Conservation (phyloP, 2,888 invertebrate species). For the Chaetoderma sp. region DNA sequence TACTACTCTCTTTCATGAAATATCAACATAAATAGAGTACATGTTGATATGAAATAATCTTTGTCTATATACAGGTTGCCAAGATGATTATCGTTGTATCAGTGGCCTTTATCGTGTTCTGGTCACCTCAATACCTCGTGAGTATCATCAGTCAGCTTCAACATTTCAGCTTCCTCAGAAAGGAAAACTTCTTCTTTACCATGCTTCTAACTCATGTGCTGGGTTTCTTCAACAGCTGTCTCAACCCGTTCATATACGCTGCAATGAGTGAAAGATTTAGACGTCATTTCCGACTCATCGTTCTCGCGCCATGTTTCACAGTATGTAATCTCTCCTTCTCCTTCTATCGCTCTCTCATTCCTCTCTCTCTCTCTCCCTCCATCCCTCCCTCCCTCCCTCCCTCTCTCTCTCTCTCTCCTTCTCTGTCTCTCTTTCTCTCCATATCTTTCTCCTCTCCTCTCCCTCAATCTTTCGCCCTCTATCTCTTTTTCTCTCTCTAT, state of each 20-base stretch:
- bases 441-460: too few relatives aligned
- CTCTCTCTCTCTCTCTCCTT: too few relatives aligned
- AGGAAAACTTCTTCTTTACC: constrained; percentile 70
- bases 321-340: too few relatives aligned
- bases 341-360: too few relatives aligned
- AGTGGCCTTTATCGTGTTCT: constrained; percentile 68
- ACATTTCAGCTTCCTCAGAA: constrained; percentile 62
- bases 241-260: constrained; percentile 71
- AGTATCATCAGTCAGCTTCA: constrained; percentile 69
- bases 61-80: constrained; percentile 65
- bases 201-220: constrained; percentile 70
- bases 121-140: constrained; percentile 71
- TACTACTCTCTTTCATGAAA: neutral
- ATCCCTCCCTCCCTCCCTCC: too few relatives aligned
- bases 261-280: constrained; percentile 71
- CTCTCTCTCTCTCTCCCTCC: too few relatives aligned
- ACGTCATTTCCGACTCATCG: constrained; percentile 58
- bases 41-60: constrained; percentile 4
- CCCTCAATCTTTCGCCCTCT: too few relatives aligned
- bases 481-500: too few relatives aligned
- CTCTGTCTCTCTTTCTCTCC: too few relatives aligned
- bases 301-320: too few relatives aligned
- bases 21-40: neutral
- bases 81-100: constrained; percentile 71
- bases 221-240: constrained; percentile 70